Evolutionary conservation across 2,888 invertebrate species (phyloP).

Genomic region (Toxonevra muliebris): DNA sequence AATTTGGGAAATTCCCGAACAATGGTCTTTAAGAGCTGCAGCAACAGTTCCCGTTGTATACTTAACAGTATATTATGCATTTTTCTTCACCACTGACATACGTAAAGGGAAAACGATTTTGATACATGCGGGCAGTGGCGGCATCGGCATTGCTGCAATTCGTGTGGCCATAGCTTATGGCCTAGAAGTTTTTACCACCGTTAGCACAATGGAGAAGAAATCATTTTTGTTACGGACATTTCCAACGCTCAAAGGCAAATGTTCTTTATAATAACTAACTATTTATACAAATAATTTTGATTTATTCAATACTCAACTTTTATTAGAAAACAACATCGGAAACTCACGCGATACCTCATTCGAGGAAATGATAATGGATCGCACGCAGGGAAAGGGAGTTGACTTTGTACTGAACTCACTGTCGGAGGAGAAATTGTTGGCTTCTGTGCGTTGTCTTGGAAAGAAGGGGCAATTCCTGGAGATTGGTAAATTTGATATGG

Average conservation of each 20-base stretch:
- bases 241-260: conserved; percentile 66
- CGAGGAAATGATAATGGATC: conserved; percentile 79
- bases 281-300: conserved; percentile 1
- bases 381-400: conserved; percentile 85
- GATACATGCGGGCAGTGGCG: conserved; percentile 73
- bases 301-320: conserved; percentile 12
- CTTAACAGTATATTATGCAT: conserved; percentile 71
- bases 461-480: conserved; percentile 76
- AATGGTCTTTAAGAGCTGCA: conserved; percentile 79
- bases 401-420: conserved; percentile 89
- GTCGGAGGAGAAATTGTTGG: conserved; percentile 85
- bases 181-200: conserved; percentile 74
- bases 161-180: conserved; percentile 71
- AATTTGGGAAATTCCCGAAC: conserved; percentile 75
- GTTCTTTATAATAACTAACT: not conserved
- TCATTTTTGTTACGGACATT: conserved; percentile 68
- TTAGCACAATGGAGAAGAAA: conserved; percentile 71
- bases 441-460: conserved; percentile 70
- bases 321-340: conserved; percentile 72
- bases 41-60: conserved; percentile 83
- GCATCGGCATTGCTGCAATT: conserved; percentile 81
- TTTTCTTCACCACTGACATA: conserved; percentile 56
- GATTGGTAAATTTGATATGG: conserved; percentile 83
- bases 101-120: conserved; percentile 62
- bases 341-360: conserved; percentile 86